Evolutionary conservation across 2,113 vertebrate genomes (phyloP).

Genomic region (Tychaedon coryphoeus): DNA sequence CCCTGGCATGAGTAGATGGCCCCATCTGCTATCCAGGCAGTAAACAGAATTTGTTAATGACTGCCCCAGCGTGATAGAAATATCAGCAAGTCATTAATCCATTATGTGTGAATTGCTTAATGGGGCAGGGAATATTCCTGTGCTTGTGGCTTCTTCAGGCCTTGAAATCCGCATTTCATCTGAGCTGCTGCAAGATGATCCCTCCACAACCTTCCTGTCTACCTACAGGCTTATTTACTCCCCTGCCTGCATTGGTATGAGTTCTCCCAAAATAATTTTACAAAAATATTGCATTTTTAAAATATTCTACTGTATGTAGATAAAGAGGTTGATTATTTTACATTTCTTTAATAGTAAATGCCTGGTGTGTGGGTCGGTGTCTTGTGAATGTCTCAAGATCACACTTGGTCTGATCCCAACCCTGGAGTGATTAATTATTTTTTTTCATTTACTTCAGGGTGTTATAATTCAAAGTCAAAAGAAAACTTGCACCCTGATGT

Average conservation of each 20-base stretch:
- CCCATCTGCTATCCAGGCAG: conserved; percentile 11
- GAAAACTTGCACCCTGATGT: neutral
- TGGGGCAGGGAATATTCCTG: neutral
- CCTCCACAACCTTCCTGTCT: neutral
- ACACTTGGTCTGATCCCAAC: neutral
- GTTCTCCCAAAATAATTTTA: neutral
- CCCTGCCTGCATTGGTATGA: neutral
- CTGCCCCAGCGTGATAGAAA: neutral
- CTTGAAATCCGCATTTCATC: neutral
- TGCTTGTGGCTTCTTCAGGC: neutral
- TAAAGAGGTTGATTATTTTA: neutral
- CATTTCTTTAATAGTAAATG: neutral
- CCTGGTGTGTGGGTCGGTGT: neutral
- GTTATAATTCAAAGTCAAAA: neutral
- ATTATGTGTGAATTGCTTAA: neutral
- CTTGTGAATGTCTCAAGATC: neutral
- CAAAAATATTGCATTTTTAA: neutral
- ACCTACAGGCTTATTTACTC: neutral
- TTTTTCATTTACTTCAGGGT: neutral
- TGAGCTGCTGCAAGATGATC: neutral
- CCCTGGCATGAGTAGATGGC: conserved; percentile 14
- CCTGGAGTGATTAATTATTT: neutral
- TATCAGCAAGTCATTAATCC: neutral
- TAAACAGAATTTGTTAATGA: conserved; percentile 25
- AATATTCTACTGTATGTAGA: neutral